Conservation (phyloP, 2,113 vertebrate species). For the Vireo altiloquus region DNA sequence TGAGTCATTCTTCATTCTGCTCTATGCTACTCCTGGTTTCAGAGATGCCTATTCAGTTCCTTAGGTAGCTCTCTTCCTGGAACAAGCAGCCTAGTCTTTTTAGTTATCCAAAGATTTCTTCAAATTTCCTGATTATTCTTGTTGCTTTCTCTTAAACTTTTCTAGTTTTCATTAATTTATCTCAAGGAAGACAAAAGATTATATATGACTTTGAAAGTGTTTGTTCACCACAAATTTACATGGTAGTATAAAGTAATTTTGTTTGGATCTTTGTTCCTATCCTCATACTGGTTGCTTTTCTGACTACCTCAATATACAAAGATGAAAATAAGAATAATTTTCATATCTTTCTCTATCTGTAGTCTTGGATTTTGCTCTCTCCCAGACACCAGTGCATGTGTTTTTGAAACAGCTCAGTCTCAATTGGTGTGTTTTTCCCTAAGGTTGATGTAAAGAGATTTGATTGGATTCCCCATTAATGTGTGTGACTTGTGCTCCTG, state of each 20-base stretch:
- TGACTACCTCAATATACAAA: background rate
- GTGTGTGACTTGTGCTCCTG: background rate
- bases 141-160: background rate
- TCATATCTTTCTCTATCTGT: background rate
- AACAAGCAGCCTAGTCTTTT: background rate
- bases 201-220: background rate
- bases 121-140: background rate
- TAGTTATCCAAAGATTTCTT: background rate
- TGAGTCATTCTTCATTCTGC: background rate
- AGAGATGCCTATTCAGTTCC: background rate
- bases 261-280: background rate
- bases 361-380: background rate
- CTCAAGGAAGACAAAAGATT: background rate
- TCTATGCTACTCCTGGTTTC: background rate
- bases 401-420: background rate
- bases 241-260: background rate
- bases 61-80: background rate
- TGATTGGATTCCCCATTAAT: background rate
- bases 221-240: background rate
- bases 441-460: background rate
- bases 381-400: background rate
- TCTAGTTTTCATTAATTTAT: background rate
- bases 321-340: background rate
- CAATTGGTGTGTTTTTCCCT: background rate
- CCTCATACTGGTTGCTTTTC: background rate